phyloP scores from a whole-genome alignment of 2,888 invertebrate species.

The Tortricodes alternella region DNA sequence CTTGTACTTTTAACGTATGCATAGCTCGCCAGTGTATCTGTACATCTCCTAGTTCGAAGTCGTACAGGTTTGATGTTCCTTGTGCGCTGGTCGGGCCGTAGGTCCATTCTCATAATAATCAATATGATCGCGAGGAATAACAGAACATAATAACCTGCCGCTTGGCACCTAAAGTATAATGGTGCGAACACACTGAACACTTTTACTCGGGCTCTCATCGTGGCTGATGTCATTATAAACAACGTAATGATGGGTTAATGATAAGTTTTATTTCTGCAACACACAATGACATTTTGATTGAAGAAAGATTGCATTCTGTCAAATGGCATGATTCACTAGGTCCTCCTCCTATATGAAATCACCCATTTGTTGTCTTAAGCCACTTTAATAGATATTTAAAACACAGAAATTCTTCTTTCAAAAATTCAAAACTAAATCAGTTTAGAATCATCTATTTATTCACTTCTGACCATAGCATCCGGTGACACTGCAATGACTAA shows the following conservation, averaged over 20 bases:
- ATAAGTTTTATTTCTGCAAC: slow-evolving; percentile 40
- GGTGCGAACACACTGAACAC: slow-evolving; percentile 68
- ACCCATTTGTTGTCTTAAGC: too few relatives aligned
- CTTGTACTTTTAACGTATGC: slow-evolving; percentile 23
- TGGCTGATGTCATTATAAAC: slow-evolving; percentile 42
- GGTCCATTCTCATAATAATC: slow-evolving; percentile 67
- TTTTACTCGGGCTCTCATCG: slow-evolving; percentile 59
- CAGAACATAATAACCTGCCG: slow-evolving; percentile 64
- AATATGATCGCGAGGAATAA: slow-evolving; percentile 62
- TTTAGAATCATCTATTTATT: too few relatives aligned
- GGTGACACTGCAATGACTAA: too few relatives aligned
- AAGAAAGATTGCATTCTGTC: slow-evolving; percentile 37
- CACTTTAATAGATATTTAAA: too few relatives aligned
- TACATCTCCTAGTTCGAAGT: background rate
- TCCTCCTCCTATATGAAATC: slow-evolving; percentile 4
- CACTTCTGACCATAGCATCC: too few relatives aligned
- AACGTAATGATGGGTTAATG: slow-evolving; percentile 35
- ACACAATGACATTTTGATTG: slow-evolving; percentile 41
- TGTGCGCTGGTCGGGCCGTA: slow-evolving; percentile 27
- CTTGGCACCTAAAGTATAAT: slow-evolving; percentile 53
- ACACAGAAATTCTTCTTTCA: too few relatives aligned
- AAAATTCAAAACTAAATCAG: too few relatives aligned
- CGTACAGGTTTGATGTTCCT: slow-evolving; percentile 20
- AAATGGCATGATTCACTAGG: slow-evolving; percentile 28
- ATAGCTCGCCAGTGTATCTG: background rate